A percentile compares a stretch with the other conserved stretches of the same genome.
Evolutionary conservation across 1,140 invertebrate species (phyloP).

Genomic region (Hirudo medicinalis): DNA sequence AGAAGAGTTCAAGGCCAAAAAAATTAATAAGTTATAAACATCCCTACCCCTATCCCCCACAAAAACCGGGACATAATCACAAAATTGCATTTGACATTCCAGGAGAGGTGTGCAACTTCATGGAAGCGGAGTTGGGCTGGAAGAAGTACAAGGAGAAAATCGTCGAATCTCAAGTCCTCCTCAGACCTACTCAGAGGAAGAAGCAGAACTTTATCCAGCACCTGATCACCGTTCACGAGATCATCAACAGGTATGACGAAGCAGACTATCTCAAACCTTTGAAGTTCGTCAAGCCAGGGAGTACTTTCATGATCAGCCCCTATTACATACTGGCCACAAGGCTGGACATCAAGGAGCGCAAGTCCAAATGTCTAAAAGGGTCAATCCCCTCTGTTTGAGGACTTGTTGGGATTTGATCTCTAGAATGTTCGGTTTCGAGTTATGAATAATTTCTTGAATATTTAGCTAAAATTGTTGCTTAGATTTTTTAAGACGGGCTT

Average conservation of each 20-base stretch:
- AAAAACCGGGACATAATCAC: too few species aligned
- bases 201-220: not conserved
- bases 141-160: constrained; percentile 3
- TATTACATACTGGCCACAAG: not conserved
- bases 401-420: too few species aligned
- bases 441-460: too few species aligned
- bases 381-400: too few species aligned
- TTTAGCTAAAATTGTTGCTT: too few species aligned
- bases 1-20: too few species aligned
- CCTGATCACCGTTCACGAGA: not conserved
- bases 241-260: not conserved
- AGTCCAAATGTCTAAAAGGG: not conserved
- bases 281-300: not conserved
- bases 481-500: too few species aligned
- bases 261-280: not conserved
- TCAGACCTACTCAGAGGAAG: not conserved
- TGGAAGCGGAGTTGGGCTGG: not conserved
- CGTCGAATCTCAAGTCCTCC: not conserved
- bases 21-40: too few species aligned
- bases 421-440: too few species aligned
- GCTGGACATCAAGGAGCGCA: not conserved
- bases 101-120: not conserved
- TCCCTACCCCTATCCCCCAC: too few species aligned
- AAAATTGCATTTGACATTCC: too few species aligned
- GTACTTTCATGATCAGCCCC: not conserved